Evolutionary conservation across 2,797 vertebrate genomes (phyloP).

Genomic region (Kryptopterus vitreolus): DNA sequence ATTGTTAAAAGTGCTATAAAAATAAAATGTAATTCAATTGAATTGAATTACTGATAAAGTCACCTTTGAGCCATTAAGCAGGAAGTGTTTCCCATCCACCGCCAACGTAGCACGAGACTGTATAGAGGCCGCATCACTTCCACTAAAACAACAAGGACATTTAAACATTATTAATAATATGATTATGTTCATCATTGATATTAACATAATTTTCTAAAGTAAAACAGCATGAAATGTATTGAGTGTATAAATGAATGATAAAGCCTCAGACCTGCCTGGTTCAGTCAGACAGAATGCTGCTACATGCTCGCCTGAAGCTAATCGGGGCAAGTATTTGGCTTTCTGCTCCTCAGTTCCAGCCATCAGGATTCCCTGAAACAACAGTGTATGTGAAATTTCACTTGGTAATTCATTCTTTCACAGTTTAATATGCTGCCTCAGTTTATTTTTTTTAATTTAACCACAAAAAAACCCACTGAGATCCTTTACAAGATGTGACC

Average conservation of each 20-base stretch:
- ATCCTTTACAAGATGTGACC: no score
- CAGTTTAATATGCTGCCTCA: neutral
- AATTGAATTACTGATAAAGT: neutral
- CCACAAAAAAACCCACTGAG: no score
- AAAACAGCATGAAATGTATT: neutral
- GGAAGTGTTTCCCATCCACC: slow-evolving; percentile 83
- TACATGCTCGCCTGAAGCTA: slow-evolving; percentile 88
- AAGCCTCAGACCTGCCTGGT: slow-evolving; percentile 81
- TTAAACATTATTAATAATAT: no score
- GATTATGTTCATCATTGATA: no score
- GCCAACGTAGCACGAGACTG: slow-evolving; percentile 81
- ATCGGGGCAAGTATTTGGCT: slow-evolving; percentile 86
- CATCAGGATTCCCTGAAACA: slow-evolving; percentile 86
- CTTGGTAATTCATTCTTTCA: neutral
- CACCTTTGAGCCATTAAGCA: slow-evolving; percentile 92
- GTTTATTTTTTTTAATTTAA: no score
- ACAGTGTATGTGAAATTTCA: neutral
- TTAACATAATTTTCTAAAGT: neutral
- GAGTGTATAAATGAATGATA: neutral
- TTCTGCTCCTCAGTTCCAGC: slow-evolving; percentile 91
- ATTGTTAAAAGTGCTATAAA: no score
- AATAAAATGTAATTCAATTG: no score
- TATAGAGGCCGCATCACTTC: slow-evolving; percentile 93
- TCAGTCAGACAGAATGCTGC: slow-evolving; percentile 97
- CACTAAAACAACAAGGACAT: slow-evolving; percentile 70